Percentiles rank a stretch among this genome's conserved stretches.
These are phyloP conservation scores for Eupithecia vulgata DNA, from an alignment of 2,888 invertebrate genomes.

Conservation along the genomic window DNA sequence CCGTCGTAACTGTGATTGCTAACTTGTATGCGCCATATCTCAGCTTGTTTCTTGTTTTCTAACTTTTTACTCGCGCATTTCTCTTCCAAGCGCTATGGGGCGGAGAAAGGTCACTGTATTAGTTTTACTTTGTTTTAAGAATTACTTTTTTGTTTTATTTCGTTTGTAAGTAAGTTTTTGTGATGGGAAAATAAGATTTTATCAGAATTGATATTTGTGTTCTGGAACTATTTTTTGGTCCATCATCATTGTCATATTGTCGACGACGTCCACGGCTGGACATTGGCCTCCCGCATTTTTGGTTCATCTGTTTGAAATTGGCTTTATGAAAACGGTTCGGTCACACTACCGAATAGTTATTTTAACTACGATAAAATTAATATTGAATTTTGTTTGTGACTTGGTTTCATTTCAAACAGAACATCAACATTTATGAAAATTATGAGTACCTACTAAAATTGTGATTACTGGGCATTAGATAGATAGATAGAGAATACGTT, in stretches of 20 bases:
- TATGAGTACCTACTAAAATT: too few species aligned
- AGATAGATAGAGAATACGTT: too few species aligned
- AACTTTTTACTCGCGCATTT: conserved; percentile 35
- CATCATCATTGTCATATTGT: too few species aligned
- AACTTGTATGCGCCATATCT: conserved; percentile 36
- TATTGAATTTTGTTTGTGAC: too few species aligned
- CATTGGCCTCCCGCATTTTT: neutral
- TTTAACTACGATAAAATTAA: neutral
- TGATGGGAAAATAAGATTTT: neutral
- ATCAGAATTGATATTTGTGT: neutral
- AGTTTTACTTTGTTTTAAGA: conserved; percentile 27
- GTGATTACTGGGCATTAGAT: too few species aligned
- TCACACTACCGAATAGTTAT: neutral
- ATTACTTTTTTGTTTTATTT: conserved; percentile 19
- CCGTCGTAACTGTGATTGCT: conserved; percentile 41
- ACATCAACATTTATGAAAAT: too few species aligned
- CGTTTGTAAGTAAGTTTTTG: conserved; percentile 1
- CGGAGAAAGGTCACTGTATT: conserved; percentile 22
- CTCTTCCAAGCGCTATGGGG: conserved; percentile 30
- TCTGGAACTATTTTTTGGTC: neutral
- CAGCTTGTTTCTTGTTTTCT: conserved; percentile 28
- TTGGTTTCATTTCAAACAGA: too few species aligned
- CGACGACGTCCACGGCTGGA: too few species aligned
- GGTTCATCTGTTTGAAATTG: neutral
- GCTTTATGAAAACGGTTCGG: neutral